These are phyloP conservation scores for Halocynthia roretzi DNA, from an alignment of 23 tunicate genomes.

Conservation along the genomic window DNA sequence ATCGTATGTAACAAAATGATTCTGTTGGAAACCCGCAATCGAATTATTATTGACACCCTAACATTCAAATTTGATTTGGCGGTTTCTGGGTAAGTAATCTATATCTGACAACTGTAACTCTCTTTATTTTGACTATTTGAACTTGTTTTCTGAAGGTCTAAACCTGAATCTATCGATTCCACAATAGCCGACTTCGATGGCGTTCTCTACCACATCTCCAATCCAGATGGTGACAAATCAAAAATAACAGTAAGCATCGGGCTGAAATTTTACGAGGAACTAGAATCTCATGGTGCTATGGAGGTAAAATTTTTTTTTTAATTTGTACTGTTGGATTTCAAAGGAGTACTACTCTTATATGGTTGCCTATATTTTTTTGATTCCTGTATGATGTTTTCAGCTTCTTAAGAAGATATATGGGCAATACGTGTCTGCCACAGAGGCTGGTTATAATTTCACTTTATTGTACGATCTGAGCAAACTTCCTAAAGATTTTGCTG, in stretches of 20 bases:
- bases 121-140: not conserved
- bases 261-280: conserved; percentile 73
- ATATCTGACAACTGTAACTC: not conserved
- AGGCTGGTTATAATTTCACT: conserved; percentile 71
- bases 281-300: conserved; percentile 86
- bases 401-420: conserved; percentile 59
- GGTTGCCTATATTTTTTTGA: not conserved
- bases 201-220: conserved; percentile 78
- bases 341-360: not conserved
- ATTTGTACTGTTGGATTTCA: not conserved
- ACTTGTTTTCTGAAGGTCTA: conserved; percentile 22
- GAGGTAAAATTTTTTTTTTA: conserved; percentile 2
- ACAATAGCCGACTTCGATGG: conserved; percentile 96
- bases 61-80: conserved; percentile 89
- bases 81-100: conserved; percentile 34
- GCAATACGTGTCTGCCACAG: conserved; percentile 37
- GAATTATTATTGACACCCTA: conserved; percentile 67
- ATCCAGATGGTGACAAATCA: conserved; percentile 82
- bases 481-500: conserved; percentile 56
- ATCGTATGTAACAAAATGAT: conserved; percentile 49
- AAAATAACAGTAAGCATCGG: conserved; percentile 61
- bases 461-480: conserved; percentile 59
- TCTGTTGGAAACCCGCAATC: conserved; percentile 91
- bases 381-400: not conserved
- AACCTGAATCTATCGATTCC: conserved; percentile 78